These are phyloP conservation scores for Climacteris rufus DNA, from an alignment of 2,113 vertebrate species.

Conservation along the genomic window DNA sequence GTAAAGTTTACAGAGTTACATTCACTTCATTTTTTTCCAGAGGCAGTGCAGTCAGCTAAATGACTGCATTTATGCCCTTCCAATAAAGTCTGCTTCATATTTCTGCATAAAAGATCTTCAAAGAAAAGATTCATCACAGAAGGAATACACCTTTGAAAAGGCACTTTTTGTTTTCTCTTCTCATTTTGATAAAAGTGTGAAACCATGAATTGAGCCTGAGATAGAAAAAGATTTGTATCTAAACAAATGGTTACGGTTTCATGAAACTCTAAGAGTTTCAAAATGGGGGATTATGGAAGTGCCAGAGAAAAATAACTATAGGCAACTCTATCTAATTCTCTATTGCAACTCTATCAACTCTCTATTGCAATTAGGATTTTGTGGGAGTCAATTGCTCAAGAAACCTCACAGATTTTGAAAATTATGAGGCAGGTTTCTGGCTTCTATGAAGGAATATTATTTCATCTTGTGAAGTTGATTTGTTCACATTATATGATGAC, in stretches of 20 bases:
- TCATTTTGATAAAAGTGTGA: background rate
- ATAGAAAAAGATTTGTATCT: background rate
- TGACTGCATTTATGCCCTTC: background rate
- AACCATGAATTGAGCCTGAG: background rate
- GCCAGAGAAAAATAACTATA: background rate
- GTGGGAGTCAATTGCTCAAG: background rate
- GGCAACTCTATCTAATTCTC: background rate
- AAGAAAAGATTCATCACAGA: background rate
- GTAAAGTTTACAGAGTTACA: background rate
- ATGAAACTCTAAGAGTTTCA: background rate
- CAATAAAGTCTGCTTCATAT: background rate
- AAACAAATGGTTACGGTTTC: background rate
- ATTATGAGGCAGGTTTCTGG: background rate
- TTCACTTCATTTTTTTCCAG: background rate
- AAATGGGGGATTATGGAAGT: background rate
- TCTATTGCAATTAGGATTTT: background rate
- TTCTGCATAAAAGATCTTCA: background rate
- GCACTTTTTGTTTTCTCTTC: background rate
- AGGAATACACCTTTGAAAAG: background rate
- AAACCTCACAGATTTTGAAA: background rate
- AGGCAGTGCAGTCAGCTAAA: background rate
- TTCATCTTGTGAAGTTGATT: background rate
- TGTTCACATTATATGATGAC: background rate
- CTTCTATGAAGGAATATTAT: background rate
- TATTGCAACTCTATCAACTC: too few species aligned